Conservation (phyloP, 2,797 vertebrate genomes). For the Percopsis omiscomaycus region DNA sequence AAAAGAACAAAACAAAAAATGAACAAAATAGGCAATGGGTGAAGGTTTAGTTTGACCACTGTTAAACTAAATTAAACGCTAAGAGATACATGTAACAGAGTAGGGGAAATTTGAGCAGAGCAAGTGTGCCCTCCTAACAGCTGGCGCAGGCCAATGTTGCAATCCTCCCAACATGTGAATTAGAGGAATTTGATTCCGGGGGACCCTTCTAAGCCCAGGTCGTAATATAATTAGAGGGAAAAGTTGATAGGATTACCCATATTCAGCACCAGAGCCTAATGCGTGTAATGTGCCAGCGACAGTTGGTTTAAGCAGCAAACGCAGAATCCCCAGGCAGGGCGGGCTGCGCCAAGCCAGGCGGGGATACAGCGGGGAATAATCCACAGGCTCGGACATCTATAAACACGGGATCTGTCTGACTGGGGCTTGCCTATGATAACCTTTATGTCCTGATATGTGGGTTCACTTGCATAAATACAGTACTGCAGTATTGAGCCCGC, state of each 20-base stretch:
- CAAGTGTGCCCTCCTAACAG: slow-evolving; percentile 50
- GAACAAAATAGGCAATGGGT: no score
- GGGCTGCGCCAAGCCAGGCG: slow-evolving; percentile 21
- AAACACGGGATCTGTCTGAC: slow-evolving; percentile 53
- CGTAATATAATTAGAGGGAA: slow-evolving; percentile 69
- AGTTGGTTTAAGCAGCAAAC: slow-evolving; percentile 59
- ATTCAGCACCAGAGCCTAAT: slow-evolving; percentile 54
- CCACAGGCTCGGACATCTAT: slow-evolving; percentile 55
- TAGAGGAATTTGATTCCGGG: slow-evolving; percentile 67
- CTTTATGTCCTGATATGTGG: slow-evolving; percentile 20
- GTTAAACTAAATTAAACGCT: neutral
- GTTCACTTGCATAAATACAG: slow-evolving; percentile 8
- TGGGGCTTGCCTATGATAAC: slow-evolving; percentile 40
- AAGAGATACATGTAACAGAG: slow-evolving; percentile 23
- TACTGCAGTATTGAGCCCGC: slow-evolving; percentile 17
- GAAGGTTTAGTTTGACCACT: no score
- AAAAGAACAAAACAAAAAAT: no score
- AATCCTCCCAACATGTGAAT: slow-evolving; percentile 61
- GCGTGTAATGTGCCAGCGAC: slow-evolving; percentile 63
- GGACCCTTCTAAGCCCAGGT: slow-evolving; percentile 55
- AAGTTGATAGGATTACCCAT: slow-evolving; percentile 68
- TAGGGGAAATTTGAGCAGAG: slow-evolving; percentile 46
- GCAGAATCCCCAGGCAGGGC: slow-evolving; percentile 19
- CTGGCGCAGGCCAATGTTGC: slow-evolving; percentile 54
- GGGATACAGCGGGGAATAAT: slow-evolving; percentile 53